A percentile compares a stretch with the other conserved stretches of the same genome.
phyloP scores from a whole-genome alignment of 2,797 vertebrate species.

The Sylvilagus floridanus region DNA sequence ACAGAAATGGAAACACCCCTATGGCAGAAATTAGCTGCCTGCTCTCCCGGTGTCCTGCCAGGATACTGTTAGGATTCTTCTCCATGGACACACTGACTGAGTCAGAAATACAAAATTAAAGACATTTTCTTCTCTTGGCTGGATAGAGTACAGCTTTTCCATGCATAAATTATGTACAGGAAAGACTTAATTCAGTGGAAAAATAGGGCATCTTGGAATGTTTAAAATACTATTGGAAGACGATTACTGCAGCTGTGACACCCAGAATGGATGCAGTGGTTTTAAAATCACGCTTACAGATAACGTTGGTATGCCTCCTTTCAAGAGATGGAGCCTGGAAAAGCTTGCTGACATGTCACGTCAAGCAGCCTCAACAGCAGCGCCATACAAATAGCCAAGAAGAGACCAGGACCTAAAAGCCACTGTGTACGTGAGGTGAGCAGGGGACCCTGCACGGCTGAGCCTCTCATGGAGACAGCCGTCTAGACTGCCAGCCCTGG shows the following conservation, averaged over 20 bases:
- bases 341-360: rapidly evolving
- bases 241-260: background rate
- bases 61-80: background rate
- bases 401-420: background rate
- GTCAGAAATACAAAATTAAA: constrained; percentile 13
- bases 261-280: background rate
- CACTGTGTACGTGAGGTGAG: background rate
- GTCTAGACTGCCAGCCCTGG: background rate
- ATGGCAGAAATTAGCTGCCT: background rate
- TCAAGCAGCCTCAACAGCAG: background rate
- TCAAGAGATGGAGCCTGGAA: background rate
- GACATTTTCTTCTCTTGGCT: background rate
- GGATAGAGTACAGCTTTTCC: background rate
- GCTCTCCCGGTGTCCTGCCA: background rate
- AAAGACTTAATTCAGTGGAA: background rate
- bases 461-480: background rate
- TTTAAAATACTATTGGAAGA: background rate
- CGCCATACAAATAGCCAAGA: background rate
- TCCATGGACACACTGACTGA: background rate
- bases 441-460: background rate
- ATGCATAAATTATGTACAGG: background rate
- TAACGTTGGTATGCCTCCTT: background rate
- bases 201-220: background rate
- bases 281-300: background rate
- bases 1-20: background rate